These are phyloP conservation scores for Parauchenoglanis ngamensis DNA, from an alignment of 2,797 vertebrate species.

Conservation along the genomic window DNA sequence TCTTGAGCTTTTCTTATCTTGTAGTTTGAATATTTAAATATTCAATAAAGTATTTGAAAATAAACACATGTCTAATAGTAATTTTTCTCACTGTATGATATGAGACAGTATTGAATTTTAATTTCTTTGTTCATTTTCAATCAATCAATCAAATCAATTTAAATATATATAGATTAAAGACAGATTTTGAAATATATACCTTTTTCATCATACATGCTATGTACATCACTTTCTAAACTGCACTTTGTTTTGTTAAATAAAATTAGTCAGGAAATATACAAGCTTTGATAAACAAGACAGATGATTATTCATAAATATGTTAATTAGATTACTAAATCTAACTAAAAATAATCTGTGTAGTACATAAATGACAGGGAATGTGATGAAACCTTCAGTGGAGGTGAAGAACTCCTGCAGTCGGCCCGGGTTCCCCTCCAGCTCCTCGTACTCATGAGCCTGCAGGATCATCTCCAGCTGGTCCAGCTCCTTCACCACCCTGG, in stretches of 20 bases:
- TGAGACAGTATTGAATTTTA: not conserved
- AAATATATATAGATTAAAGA: too few relatives aligned
- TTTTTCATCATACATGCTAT: too few relatives aligned
- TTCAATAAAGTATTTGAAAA: not conserved
- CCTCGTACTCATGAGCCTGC: constrained; percentile 94
- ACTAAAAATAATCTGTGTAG: not conserved
- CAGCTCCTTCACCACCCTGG: constrained; percentile 90
- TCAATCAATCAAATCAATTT: too few relatives aligned
- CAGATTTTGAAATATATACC: too few relatives aligned
- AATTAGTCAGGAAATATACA: not conserved
- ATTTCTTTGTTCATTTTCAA: too few relatives aligned
- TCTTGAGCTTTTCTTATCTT: not conserved
- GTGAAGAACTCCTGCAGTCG: constrained; percentile 93
- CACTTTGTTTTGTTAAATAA: not conserved
- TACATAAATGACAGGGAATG: not conserved
- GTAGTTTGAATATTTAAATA: not conserved
- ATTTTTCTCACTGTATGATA: not conserved
- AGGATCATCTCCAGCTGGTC: constrained; percentile 97
- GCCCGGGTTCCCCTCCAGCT: constrained; percentile 85
- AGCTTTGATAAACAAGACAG: not conserved
- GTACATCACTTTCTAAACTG: not conserved
- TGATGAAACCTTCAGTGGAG: constrained; percentile 83
- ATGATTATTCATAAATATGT: not conserved
- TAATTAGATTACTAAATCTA: not conserved
- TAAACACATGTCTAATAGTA: not conserved